phyloP scores from a whole-genome alignment of 1,140 invertebrate genomes.

The Eurytemora carolleeae region DNA sequence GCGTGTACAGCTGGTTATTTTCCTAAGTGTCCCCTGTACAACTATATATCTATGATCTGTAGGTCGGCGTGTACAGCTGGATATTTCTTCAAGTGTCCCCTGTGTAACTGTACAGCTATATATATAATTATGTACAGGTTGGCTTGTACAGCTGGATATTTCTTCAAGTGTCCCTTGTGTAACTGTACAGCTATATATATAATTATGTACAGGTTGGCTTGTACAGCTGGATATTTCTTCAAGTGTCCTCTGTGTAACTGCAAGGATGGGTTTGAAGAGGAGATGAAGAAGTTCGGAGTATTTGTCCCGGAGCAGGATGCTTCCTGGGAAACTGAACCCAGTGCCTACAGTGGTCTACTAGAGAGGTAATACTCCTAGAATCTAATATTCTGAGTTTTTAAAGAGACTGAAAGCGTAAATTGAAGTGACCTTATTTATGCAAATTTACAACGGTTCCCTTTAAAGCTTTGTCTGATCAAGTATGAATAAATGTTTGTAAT shows the following conservation, averaged over 20 bases:
- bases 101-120: not conserved
- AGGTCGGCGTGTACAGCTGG: not conserved
- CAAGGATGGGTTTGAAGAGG: conserved; percentile 34
- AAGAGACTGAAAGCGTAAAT: too few species aligned
- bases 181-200: conserved; percentile 7
- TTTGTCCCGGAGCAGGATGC: conserved; percentile 44
- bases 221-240: conserved; percentile 44
- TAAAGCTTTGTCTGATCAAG: too few species aligned
- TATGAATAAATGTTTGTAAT: too few species aligned
- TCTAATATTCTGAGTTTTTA: too few species aligned
- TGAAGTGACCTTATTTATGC: too few species aligned
- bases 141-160: not conserved
- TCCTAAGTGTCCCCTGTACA: conserved; percentile 46
- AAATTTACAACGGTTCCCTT: too few species aligned
- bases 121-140: not conserved
- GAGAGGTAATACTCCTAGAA: conserved; percentile 37
- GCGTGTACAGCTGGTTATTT: too few species aligned
- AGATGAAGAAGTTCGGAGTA: conserved; percentile 40
- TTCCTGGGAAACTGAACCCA: conserved; percentile 42
- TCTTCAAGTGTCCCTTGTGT: conserved; percentile 16
- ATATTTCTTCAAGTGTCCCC: not conserved
- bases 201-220: conserved; percentile 31
- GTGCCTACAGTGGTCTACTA: conserved; percentile 39
- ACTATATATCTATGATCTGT: too few species aligned
- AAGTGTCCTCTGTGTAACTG: conserved; percentile 46